These are phyloP conservation scores for Lethrus apterus DNA, from an alignment of 1,140 invertebrate genomes.

Conservation along the genomic window DNA sequence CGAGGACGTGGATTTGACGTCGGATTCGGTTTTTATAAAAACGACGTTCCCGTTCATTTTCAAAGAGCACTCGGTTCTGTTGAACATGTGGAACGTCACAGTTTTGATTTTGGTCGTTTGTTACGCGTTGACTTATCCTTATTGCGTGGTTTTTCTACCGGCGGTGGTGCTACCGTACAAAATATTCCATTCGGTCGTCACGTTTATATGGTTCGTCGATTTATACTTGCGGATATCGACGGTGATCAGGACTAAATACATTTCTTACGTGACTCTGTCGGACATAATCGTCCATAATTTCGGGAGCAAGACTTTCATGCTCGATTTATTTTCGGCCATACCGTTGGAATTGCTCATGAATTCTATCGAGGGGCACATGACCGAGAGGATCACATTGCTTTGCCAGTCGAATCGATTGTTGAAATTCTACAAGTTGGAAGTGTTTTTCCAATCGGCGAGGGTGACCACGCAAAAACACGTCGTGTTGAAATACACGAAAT, in stretches of 20 bases:
- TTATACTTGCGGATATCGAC: conserved; percentile 17
- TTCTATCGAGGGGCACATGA: neutral
- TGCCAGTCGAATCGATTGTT: neutral
- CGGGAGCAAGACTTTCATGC: neutral
- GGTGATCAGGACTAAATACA: conserved; percentile 9
- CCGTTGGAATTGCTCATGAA: conserved; percentile 16
- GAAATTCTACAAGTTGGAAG: neutral
- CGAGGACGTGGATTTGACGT: conserved; percentile 11
- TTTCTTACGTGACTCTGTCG: neutral
- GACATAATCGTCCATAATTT: conserved; percentile 6
- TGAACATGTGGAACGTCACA: conserved; percentile 8
- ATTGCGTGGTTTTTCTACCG: neutral
- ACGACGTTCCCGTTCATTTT: neutral
- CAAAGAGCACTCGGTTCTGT: neutral
- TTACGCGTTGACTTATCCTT: conserved; percentile 3
- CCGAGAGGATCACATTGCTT: neutral
- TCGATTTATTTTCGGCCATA: conserved; percentile 14
- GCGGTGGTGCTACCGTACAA: neutral
- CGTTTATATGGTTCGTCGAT: conserved; percentile 13
- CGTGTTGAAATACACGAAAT: neutral
- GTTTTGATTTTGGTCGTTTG: neutral
- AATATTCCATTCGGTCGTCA: conserved; percentile 9
- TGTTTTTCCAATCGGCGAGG: neutral
- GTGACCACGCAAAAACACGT: neutral
- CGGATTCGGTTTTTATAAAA: conserved; percentile 9